Evolutionary conservation across 1,140 invertebrate species (phyloP).

Genomic region (Sitobion miscanthi): DNA sequence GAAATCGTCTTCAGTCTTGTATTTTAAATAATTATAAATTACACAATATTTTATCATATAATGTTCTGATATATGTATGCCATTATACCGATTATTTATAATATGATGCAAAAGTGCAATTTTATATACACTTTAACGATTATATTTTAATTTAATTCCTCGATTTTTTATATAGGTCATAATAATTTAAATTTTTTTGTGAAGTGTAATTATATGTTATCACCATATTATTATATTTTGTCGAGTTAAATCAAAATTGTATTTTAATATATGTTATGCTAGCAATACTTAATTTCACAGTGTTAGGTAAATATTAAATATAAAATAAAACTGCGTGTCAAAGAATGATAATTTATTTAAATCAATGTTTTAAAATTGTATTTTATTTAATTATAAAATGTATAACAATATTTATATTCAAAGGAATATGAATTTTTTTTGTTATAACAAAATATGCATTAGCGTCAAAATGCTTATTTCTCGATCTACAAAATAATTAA

Average conservation of each 20-base stretch:
- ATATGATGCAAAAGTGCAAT: background rate
- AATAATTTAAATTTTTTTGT: background rate
- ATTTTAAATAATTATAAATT: background rate
- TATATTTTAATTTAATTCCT: background rate
- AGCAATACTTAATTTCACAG: background rate
- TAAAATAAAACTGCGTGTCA: background rate
- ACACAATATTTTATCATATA: background rate
- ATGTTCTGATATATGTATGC: background rate
- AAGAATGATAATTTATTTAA: background rate
- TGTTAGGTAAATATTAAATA: background rate
- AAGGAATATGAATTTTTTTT: background rate
- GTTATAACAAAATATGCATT: background rate
- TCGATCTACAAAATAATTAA: background rate
- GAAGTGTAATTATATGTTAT: background rate
- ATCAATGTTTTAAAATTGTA: background rate
- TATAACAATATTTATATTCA: background rate
- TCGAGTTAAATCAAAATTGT: background rate
- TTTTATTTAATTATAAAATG: background rate
- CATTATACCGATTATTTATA: too few species aligned
- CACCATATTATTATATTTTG: background rate
- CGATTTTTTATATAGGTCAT: background rate
- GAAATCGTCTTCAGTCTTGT: too few species aligned
- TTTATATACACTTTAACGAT: background rate
- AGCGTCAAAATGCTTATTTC: background rate
- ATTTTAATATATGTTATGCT: background rate